Conservation (phyloP, 1,140 invertebrate species). For the Rhynchophorus ferrugineus region DNA sequence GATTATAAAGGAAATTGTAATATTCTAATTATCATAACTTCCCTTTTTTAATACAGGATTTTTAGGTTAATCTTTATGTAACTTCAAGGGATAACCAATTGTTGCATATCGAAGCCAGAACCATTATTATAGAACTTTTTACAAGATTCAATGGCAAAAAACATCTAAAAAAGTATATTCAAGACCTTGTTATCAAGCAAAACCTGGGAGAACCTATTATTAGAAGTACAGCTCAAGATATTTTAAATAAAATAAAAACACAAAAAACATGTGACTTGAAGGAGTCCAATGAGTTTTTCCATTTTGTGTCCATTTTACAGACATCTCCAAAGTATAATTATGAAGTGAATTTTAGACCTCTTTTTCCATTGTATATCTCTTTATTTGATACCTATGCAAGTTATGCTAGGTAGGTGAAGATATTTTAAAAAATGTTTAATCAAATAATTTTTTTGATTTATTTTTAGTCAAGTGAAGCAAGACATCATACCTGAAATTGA, state of each 20-base stretch:
- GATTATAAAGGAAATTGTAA: conserved; percentile 25
- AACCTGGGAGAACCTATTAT: conserved; percentile 18
- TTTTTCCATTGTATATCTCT: conserved; percentile 23
- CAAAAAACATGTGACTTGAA: conserved; percentile 24
- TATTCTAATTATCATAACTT: not conserved
- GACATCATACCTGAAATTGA: conserved; percentile 16
- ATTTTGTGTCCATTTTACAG: conserved; percentile 23
- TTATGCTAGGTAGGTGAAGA: conserved; percentile 19
- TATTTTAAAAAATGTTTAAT: not conserved
- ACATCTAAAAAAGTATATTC: conserved; percentile 24
- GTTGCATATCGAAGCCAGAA: conserved; percentile 7
- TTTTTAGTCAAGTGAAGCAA: conserved; percentile 19
- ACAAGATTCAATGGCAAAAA: conserved; percentile 23
- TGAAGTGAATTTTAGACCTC: conserved; percentile 12
- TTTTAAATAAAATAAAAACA: conserved; percentile 41
- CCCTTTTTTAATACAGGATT: conserved; percentile 5
- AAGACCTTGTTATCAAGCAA: conserved; percentile 18
- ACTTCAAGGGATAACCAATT: conserved; percentile 11
- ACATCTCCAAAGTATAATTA: conserved; percentile 15
- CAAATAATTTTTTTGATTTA: conserved; percentile 2
- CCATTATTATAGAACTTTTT: conserved; percentile 21
- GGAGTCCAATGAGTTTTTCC: conserved; percentile 19
- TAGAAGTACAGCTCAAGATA: conserved; percentile 8
- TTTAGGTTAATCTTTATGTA: conserved; percentile 20
- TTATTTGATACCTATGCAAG: conserved; percentile 19